Evolutionary conservation across 2,797 vertebrate species (phyloP).

Genomic region (Megalops cyprinoides): DNA sequence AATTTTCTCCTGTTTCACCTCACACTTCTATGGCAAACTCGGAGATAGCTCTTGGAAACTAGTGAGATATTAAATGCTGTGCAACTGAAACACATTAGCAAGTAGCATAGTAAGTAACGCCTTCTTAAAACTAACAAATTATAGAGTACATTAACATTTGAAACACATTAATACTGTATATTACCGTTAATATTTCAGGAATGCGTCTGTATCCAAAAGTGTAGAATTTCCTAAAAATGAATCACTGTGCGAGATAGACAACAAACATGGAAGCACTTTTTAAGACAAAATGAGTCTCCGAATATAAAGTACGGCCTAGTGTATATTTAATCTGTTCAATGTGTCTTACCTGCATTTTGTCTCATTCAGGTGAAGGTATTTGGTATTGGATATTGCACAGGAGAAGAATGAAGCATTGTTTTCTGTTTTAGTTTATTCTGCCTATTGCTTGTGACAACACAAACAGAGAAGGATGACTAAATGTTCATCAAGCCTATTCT

Average conservation of each 20-base stretch:
- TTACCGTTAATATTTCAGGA: too few species aligned
- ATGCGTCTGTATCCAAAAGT: not conserved
- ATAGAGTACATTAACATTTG: too few species aligned
- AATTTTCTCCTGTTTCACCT: too few species aligned
- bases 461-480: not conserved
- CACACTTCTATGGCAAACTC: too few species aligned
- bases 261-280: not conserved
- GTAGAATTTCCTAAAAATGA: not conserved
- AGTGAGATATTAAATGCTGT: too few species aligned
- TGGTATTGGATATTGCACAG: slow-evolving; percentile 14
- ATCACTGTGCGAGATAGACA: not conserved
- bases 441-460: not conserved
- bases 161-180: too few species aligned
- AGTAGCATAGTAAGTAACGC: not conserved
- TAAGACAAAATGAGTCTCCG: not conserved
- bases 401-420: not conserved
- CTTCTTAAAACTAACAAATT: not conserved
- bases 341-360: not conserved
- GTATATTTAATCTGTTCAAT: not conserved
- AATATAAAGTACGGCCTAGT: not conserved
- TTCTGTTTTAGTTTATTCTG: not conserved
- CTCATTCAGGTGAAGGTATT: not conserved
- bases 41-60: too few species aligned
- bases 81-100: too few species aligned
- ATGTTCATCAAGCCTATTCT: not conserved